phyloP scores from a whole-genome alignment of 2,797 vertebrate species.

The Nothura maculosa region DNA sequence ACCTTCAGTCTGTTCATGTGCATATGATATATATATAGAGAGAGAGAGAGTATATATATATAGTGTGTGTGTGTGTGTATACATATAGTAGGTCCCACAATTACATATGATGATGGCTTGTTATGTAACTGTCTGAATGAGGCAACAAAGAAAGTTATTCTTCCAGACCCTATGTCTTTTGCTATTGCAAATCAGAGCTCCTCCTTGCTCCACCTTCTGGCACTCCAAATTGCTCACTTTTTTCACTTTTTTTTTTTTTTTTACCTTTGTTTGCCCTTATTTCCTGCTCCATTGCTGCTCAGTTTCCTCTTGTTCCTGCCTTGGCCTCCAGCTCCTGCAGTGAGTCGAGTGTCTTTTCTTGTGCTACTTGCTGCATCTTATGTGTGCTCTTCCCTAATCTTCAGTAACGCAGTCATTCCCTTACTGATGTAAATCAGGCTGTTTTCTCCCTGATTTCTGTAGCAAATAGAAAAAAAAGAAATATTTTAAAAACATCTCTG shows the following conservation, averaged over 20 bases:
- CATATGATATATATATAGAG: background rate
- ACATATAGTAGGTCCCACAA: background rate
- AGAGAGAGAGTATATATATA: background rate
- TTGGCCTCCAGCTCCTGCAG: rapidly evolving
- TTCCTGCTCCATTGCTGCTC: background rate
- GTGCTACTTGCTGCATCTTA: background rate
- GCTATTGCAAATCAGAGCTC: background rate
- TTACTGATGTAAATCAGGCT: background rate
- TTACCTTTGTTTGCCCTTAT: background rate
- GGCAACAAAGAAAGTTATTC: background rate
- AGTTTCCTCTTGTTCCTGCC: background rate
- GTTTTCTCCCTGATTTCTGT: background rate
- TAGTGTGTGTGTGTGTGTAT: too few relatives aligned
- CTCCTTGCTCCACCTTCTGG: background rate
- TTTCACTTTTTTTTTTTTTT: background rate
- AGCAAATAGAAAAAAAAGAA: background rate
- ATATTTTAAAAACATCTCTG: background rate
- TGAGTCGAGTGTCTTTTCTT: background rate
- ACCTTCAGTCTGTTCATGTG: background rate
- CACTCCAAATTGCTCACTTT: background rate
- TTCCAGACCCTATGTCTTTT: background rate
- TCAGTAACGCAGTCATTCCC: background rate
- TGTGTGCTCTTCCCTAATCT: background rate
- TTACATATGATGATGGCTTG: background rate
- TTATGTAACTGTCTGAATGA: background rate